These are phyloP conservation scores for Notamacropus eugenii DNA, from an alignment of 2,797 vertebrate species.

Conservation along the genomic window DNA sequence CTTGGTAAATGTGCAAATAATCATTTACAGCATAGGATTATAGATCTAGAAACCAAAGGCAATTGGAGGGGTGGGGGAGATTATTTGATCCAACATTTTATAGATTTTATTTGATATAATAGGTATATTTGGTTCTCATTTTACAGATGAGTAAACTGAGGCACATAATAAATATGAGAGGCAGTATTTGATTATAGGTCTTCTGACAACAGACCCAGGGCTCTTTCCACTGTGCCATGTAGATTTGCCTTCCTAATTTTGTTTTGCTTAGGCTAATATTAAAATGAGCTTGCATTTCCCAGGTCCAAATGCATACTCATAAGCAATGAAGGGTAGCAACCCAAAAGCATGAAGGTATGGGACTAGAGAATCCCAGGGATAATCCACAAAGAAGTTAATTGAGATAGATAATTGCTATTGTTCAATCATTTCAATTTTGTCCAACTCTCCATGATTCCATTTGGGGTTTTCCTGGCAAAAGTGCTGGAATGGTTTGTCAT, in stretches of 20 bases:
- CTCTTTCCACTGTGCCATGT: neutral
- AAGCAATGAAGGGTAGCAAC: neutral
- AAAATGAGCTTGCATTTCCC: neutral
- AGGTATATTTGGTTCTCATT: neutral
- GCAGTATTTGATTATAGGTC: neutral
- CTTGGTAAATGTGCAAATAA: neutral
- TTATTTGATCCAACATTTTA: neutral
- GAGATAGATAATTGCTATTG: neutral
- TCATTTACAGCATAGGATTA: neutral
- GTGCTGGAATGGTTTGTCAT: neutral
- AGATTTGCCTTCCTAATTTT: neutral
- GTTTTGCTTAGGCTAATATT: neutral
- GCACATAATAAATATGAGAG: neutral
- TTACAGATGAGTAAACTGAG: neutral
- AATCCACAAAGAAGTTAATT: neutral
- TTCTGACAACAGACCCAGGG: neutral
- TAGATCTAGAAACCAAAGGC: neutral
- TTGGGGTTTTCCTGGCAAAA: neutral
- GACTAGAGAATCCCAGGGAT: neutral
- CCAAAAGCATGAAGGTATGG: neutral
- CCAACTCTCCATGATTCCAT: neutral
- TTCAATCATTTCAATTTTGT: no score
- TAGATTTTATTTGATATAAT: no score
- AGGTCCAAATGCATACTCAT: neutral
- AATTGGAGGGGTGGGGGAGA: neutral